Conservation (phyloP, 1,140 invertebrate genomes). For the Andrena cerasifolii region DNA sequence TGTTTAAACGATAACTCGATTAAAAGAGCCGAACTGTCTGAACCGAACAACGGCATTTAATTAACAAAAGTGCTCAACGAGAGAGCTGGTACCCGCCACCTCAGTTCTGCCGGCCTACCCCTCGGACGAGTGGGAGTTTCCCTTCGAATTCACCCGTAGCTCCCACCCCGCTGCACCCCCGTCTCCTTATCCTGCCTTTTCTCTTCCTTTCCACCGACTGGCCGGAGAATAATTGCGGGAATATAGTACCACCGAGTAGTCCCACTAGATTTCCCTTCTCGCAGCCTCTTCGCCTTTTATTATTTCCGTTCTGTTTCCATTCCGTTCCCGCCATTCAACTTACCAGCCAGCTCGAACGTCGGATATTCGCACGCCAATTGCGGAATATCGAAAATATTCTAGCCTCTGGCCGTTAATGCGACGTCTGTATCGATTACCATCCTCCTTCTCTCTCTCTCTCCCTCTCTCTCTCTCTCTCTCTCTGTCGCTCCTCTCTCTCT, state of each 20-base stretch:
- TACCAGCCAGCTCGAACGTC: neutral
- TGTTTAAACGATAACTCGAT: slow-evolving; percentile 80
- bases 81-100: slow-evolving; percentile 69
- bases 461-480: neutral
- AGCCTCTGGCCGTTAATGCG: neutral
- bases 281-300: slow-evolving; percentile 35
- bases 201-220: slow-evolving; percentile 40
- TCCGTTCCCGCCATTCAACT: neutral
- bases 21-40: slow-evolving; percentile 76
- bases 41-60: slow-evolving; percentile 80
- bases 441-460: neutral
- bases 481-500: no score
- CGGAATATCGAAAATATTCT: slow-evolving; percentile 9
- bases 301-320: slow-evolving; percentile 48
- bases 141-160: slow-evolving; percentile 47
- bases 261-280: slow-evolving; percentile 38
- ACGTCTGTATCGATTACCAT: neutral
- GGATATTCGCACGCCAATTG: neutral
- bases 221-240: slow-evolving; percentile 63
- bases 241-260: slow-evolving; percentile 53
- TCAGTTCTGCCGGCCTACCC: slow-evolving; percentile 13
- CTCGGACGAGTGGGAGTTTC: slow-evolving; percentile 17
- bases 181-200: slow-evolving; percentile 16
- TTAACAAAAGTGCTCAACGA: slow-evolving; percentile 79
- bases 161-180: neutral